These are phyloP conservation scores for Pygmarrhopalites habei DNA, from an alignment of 1,140 invertebrate genomes.

Conservation along the genomic window DNA sequence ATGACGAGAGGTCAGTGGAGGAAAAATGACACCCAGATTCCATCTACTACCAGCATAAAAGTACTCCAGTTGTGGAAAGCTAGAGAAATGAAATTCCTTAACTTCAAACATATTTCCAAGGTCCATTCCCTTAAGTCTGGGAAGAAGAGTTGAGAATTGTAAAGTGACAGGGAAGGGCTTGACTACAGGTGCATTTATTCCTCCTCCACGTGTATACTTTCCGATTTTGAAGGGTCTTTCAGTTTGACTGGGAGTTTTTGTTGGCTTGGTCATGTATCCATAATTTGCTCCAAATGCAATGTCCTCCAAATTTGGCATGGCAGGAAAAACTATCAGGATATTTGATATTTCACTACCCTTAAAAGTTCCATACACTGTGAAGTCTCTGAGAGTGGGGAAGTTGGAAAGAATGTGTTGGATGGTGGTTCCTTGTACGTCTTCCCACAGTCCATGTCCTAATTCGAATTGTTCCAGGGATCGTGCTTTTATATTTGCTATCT, in stretches of 20 bases:
- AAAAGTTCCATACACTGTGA: slow-evolving; percentile 20
- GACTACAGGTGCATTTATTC: slow-evolving; percentile 9
- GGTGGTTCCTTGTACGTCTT: slow-evolving; percentile 7
- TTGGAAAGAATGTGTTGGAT: slow-evolving; percentile 14
- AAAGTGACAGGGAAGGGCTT: slow-evolving; percentile 13
- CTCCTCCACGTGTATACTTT: slow-evolving; percentile 4
- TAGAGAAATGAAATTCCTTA: slow-evolving; percentile 21
- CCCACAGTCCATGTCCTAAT: slow-evolving; percentile 21
- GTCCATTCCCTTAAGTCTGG: slow-evolving; percentile 2
- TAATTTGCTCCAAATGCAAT: slow-evolving; percentile 16
- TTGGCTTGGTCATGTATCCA: slow-evolving; percentile 12
- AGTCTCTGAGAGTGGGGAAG: neutral
- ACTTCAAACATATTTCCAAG: slow-evolving; percentile 29
- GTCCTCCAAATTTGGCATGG: slow-evolving; percentile 2
- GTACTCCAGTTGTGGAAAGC: slow-evolving; percentile 9
- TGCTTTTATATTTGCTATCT: neutral
- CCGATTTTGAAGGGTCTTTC: too few species aligned
- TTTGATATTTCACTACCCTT: slow-evolving; percentile 9
- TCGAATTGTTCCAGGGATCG: slow-evolving; percentile 19
- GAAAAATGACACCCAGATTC: slow-evolving; percentile 23
- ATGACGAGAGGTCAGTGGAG: neutral
- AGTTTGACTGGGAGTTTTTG: too few species aligned
- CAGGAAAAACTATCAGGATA: slow-evolving; percentile 3
- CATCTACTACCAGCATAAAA: slow-evolving; percentile 25
- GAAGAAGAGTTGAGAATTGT: slow-evolving; percentile 13